These are phyloP conservation scores for Hemicrepidius hirtus DNA, from an alignment of 2,888 invertebrate species.

Conservation along the genomic window DNA sequence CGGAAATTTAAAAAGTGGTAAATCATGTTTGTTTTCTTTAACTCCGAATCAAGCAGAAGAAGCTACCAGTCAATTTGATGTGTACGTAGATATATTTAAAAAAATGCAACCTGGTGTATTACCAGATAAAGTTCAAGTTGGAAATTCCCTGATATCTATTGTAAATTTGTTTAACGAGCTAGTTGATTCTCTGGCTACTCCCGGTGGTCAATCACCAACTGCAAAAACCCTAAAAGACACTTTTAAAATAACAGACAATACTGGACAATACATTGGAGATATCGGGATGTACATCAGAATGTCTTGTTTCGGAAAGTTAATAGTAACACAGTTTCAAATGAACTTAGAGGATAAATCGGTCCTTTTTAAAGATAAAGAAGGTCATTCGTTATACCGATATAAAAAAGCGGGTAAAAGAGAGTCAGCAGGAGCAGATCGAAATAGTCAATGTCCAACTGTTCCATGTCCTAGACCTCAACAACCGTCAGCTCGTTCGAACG, in stretches of 20 bases:
- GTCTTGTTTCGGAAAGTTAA: conserved; percentile 80
- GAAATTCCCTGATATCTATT: conserved; percentile 76
- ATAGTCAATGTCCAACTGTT: conserved; percentile 41
- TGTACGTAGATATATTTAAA: conserved; percentile 76
- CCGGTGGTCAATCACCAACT: conserved; percentile 71
- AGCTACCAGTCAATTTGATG: conserved; percentile 75
- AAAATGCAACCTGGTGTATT: conserved; percentile 78
- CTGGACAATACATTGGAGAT: conserved; percentile 75
- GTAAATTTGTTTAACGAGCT: conserved; percentile 77
- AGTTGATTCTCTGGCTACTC: conserved; percentile 70
- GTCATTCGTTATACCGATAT: conserved; percentile 69
- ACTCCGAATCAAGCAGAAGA: conserved; percentile 74
- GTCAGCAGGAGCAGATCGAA: conserved; percentile 31
- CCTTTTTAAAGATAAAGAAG: conserved; percentile 71
- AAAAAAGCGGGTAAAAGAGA: conserved; percentile 64
- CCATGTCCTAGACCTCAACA: conserved; percentile 73
- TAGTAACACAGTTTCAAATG: conserved; percentile 80
- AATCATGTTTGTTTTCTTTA: conserved; percentile 81
- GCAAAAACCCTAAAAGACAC: conserved; percentile 78
- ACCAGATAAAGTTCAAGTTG: conserved; percentile 79
- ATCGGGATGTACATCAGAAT: conserved; percentile 78
- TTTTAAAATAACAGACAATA: conserved; percentile 74
- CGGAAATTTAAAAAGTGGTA: conserved; percentile 76
- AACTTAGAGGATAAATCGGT: conserved; percentile 70
- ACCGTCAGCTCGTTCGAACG: conserved; percentile 60